Evolutionary conservation across 2,888 invertebrate species (phyloP), one percentile per base, ranked within the genome.

Genomic region (Pterostichus niger): DNA sequence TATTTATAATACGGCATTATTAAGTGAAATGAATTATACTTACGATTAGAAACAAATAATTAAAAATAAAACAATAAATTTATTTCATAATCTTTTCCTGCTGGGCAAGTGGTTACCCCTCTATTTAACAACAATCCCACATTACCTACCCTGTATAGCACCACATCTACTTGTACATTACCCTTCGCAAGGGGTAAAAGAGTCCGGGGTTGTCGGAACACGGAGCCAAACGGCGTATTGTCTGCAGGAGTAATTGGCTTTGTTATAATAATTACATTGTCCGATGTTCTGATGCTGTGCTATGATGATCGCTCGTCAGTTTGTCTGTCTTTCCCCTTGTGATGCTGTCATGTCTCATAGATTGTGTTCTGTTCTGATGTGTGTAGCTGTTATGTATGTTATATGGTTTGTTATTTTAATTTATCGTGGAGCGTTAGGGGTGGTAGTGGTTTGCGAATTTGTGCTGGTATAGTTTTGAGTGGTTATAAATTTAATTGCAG

Each of bases 191-290:
- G 64, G 61, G 61, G 46, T 71, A n/a, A 71, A 40, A 15, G 64
- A 64, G n/a, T 64, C 64, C 64, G 13, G 40, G 40, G 35, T 15
- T 44, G 35, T 35, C 44, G 9, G 54, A 24, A 59, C 49, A 11
- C 59, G 17, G 59, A 59, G 59, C 24, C 15, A 59, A 59, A 10
- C 31, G 31, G 2, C 5, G 59, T 44, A 75, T 75, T 75, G 75
- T 75, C 75, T 75, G 75, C 10, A 7, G 33, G 31, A 52, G 52
- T 75, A 75, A 75, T 75, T 75, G 75, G 75, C 75, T 75, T 75
- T 75, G 75, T 75, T 75, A 75, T 75, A 75, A 75, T 75, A 75
- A 75, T 75, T 75, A 75, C 75, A 75, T 75, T 75, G 75, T 75
- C 75, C 52, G 75, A 59, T 52, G 52, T 52, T 52, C 52, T 52